phyloP scores from a whole-genome alignment of 35 echinoderm and acorn worm genomes.

The Chiridota heheva region DNA sequence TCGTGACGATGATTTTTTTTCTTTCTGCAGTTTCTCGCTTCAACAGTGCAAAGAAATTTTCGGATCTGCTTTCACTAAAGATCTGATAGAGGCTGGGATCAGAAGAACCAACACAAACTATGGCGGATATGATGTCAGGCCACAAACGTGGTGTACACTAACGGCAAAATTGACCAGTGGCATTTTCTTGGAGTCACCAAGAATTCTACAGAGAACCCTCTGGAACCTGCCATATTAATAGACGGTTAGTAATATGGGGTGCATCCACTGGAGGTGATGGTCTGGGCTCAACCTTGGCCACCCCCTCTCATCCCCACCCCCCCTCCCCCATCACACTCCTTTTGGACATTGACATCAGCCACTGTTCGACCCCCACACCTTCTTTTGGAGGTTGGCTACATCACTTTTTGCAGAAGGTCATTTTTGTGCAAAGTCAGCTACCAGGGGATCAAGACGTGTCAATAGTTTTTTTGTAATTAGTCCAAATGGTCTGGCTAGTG shows the following conservation, averaged over 20 bases:
- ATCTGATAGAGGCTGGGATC: constrained; percentile 52
- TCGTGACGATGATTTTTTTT: too few relatives aligned
- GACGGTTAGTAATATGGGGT: constrained; percentile 67
- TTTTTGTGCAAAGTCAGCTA: too few relatives aligned
- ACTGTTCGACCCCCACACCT: too few relatives aligned
- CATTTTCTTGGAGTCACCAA: constrained; percentile 75
- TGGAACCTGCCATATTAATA: constrained; percentile 75
- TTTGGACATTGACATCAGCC: too few relatives aligned
- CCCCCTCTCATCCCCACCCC: too few relatives aligned
- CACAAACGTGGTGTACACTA: constrained; percentile 74
- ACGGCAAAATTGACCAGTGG: constrained; percentile 95
- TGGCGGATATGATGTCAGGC: constrained; percentile 71
- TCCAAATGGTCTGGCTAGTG: too few relatives aligned
- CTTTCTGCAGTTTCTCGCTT: constrained; percentile 61
- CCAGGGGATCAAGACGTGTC: too few relatives aligned
- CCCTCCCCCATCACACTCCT: too few relatives aligned
- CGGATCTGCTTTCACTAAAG: constrained; percentile 67
- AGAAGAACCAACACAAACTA: constrained; percentile 82
- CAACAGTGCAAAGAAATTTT: constrained; percentile 82
- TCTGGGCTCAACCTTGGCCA: neutral
- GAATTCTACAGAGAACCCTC: constrained; percentile 34
- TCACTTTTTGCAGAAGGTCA: too few relatives aligned
- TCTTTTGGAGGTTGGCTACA: too few relatives aligned
- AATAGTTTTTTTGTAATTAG: too few relatives aligned
- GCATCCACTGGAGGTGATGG: neutral